phyloP scores from a whole-genome alignment of 2,797 vertebrate species.

The Catamblyrhynchus diadema region DNA sequence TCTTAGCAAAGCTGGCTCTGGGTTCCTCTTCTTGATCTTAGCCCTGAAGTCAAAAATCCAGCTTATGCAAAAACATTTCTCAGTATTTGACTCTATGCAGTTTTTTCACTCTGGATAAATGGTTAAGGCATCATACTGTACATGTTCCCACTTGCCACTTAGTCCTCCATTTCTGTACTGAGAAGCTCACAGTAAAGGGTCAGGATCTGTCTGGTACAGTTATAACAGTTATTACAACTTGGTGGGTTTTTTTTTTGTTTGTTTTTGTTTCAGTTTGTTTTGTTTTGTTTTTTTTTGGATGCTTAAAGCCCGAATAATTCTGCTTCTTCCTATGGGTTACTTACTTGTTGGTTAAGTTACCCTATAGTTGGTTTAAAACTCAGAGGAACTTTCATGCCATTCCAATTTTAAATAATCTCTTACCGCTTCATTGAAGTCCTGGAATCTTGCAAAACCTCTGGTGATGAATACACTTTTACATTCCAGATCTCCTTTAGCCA shows the following conservation, averaged over 20 bases:
- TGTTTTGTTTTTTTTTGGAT: background rate
- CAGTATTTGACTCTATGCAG: background rate
- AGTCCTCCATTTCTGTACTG: background rate
- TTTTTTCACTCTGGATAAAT: background rate
- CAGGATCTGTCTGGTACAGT: background rate
- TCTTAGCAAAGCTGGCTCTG: background rate
- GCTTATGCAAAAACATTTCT: background rate
- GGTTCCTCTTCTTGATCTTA: background rate
- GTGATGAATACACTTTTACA: constrained; percentile 22
- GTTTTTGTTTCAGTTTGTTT: background rate
- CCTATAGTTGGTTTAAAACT: background rate
- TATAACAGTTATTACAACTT: background rate
- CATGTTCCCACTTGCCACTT: background rate
- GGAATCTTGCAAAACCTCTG: constrained; percentile 50
- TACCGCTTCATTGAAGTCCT: constrained; percentile 17
- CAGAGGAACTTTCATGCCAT: background rate
- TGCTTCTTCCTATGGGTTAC: background rate
- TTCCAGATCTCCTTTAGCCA: constrained; percentile 42
- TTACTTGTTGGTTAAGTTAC: background rate
- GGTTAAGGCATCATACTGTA: background rate
- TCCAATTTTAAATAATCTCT: constrained; percentile 30
- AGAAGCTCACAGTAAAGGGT: background rate
- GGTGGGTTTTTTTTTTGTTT: background rate
- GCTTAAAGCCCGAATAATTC: background rate
- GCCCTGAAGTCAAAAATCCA: background rate